Evolutionary conservation across 2,113 vertebrate species (phyloP).

Genomic region (Rynchops niger): DNA sequence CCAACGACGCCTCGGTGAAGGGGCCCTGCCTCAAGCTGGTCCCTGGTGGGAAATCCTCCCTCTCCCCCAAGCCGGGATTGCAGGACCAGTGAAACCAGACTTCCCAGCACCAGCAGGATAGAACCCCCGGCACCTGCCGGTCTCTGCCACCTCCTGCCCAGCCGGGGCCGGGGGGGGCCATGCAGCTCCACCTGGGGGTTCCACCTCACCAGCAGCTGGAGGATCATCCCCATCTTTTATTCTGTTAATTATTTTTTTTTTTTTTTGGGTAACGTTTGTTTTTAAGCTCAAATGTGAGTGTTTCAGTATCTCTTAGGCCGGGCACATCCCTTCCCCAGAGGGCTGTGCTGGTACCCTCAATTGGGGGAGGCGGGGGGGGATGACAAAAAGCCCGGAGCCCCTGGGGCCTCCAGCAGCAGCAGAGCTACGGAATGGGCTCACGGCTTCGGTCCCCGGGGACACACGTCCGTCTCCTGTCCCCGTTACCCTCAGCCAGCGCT

Average conservation of each 20-base stretch:
- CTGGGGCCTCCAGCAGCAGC: not conserved
- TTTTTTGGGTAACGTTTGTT: not conserved
- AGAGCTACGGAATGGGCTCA: not conserved
- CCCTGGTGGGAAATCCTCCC: too few relatives aligned
- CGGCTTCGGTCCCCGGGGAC: not conserved
- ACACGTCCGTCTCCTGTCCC: not conserved
- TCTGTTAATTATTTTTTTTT: not conserved
- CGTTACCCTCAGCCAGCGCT: not conserved
- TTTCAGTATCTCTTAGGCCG: not conserved
- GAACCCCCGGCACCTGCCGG: too few relatives aligned
- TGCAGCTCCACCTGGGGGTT: too few relatives aligned
- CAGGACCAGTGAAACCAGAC: too few relatives aligned
- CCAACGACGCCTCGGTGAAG: too few relatives aligned
- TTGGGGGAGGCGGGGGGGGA: too few relatives aligned
- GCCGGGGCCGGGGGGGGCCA: too few relatives aligned
- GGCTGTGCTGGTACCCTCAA: not conserved
- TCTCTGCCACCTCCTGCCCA: too few relatives aligned
- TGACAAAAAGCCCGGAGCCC: too few relatives aligned
- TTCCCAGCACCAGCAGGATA: too few relatives aligned
- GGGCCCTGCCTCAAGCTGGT: too few relatives aligned
- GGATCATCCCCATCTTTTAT: not conserved
- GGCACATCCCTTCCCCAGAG: not conserved
- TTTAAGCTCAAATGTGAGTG: not conserved
- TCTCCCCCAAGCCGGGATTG: too few relatives aligned
- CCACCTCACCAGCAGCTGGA: not conserved